phyloP scores from a whole-genome alignment of 2,113 vertebrate species.

The Salvator merianae region DNA sequence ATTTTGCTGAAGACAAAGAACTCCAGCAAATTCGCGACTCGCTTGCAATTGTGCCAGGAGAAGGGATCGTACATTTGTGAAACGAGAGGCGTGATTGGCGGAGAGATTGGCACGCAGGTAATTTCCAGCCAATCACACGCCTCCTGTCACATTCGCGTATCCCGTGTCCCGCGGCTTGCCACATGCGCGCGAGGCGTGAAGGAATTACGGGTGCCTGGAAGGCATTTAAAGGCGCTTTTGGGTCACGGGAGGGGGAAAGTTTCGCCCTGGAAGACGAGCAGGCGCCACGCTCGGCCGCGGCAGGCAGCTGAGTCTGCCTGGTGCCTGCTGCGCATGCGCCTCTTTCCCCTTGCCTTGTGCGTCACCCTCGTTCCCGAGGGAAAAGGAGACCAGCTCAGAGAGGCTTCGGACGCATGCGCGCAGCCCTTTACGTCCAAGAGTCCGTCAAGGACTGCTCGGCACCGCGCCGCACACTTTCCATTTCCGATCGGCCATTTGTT shows the following conservation, averaged over 20 bases:
- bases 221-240: too few species aligned
- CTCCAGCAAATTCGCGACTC: too few species aligned
- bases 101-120: neutral
- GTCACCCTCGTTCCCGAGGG: constrained; percentile 8
- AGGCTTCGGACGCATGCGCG: constrained; percentile 13
- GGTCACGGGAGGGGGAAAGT: neutral
- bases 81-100: neutral
- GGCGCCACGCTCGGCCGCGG: too few species aligned
- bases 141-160: neutral
- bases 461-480: accelerated
- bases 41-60: neutral
- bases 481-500: constrained; percentile 16
- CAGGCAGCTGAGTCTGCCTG: too few species aligned
- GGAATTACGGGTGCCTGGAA: too few species aligned
- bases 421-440: accelerated
- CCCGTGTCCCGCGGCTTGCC: neutral
- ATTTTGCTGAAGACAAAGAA: too few species aligned
- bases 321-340: constrained; percentile 9
- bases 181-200: neutral
- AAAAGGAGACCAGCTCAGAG: neutral
- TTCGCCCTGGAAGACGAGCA: too few species aligned
- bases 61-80: too few species aligned
- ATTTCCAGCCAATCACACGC: neutral
- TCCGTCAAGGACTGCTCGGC: accelerated
- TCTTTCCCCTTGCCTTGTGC: accelerated